phyloP scores from a whole-genome alignment of 2,797 vertebrate species.

The Parambassis ranga region DNA sequence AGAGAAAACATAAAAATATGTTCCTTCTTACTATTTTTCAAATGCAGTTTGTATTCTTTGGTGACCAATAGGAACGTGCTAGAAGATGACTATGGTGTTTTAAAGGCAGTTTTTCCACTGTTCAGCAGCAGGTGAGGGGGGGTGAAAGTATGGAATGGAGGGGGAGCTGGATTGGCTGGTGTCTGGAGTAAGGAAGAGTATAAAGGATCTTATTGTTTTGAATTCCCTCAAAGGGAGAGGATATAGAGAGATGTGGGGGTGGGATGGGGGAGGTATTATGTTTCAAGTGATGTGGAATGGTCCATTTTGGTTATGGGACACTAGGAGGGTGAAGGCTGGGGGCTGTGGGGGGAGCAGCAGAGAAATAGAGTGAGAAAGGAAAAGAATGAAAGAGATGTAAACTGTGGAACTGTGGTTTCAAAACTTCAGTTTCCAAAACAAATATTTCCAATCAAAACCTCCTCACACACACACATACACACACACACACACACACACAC shows the following conservation, averaged over 20 bases:
- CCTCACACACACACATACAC: not conserved
- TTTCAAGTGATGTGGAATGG: slow-evolving; percentile 62
- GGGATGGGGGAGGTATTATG: slow-evolving; percentile 38
- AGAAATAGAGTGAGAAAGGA: not conserved
- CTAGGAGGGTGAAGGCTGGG: slow-evolving; percentile 4
- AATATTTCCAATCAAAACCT: slow-evolving; percentile 53
- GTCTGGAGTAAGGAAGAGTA: slow-evolving; percentile 34
- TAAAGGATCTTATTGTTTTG: slow-evolving; percentile 69
- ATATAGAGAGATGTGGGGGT: slow-evolving; percentile 15
- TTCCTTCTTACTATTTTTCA: too few species aligned
- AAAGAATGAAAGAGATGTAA: not conserved
- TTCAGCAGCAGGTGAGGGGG: not conserved
- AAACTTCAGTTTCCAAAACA: slow-evolving; percentile 45
- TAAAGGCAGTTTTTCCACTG: not conserved
- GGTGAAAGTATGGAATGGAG: not conserved
- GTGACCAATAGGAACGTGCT: too few species aligned
- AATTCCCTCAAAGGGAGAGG: slow-evolving; percentile 49
- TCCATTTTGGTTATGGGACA: slow-evolving; percentile 60
- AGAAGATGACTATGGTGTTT: not conserved
- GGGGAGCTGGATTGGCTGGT: not conserved
- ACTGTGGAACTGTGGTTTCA: slow-evolving; percentile 9
- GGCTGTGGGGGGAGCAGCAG: not conserved
- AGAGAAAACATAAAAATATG: too few species aligned
- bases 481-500: not conserved
- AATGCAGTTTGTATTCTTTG: not conserved